These are phyloP conservation scores for Chaunax sp. DNA, from an alignment of 2,797 vertebrate genomes.

Conservation along the genomic window DNA sequence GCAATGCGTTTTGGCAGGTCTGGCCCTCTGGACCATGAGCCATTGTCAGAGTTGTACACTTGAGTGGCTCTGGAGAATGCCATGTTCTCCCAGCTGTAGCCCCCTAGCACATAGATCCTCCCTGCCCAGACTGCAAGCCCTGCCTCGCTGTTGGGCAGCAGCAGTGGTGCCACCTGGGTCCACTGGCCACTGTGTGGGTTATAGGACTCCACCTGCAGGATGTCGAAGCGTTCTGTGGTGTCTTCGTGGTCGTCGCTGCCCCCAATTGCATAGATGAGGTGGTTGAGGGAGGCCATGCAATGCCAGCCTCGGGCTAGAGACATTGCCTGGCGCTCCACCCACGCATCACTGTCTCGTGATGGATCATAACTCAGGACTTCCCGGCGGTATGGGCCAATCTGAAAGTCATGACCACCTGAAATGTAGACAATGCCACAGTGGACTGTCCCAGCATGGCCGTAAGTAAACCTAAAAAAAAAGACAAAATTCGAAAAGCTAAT, in stretches of 20 bases:
- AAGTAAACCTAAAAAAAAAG: conserved; percentile 86
- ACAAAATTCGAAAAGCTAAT: background rate
- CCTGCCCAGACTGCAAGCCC: conserved; percentile 89
- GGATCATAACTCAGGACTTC: conserved; percentile 92
- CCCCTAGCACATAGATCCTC: conserved; percentile 92
- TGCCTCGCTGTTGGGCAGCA: conserved; percentile 93
- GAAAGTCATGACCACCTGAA: conserved; percentile 94
- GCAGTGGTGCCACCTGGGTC: conserved; percentile 87
- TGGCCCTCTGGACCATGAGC: conserved; percentile 87
- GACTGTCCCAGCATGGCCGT: conserved; percentile 92
- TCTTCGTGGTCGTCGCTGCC: conserved; percentile 93
- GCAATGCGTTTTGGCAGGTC: conserved; percentile 92
- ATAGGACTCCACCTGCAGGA: conserved; percentile 92
- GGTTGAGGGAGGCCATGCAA: conserved; percentile 92
- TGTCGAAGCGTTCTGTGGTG: conserved; percentile 93
- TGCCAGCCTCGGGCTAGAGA: conserved; percentile 92
- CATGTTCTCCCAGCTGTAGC: conserved; percentile 96
- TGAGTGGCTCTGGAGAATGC: conserved; percentile 92
- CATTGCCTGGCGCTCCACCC: conserved; percentile 91
- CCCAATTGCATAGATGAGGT: conserved; percentile 91
- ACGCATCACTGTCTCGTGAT: conserved; percentile 73
- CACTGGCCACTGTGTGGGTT: conserved; percentile 91
- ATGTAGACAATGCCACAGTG: conserved; percentile 92
- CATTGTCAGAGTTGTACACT: conserved; percentile 88
- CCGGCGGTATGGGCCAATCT: conserved; percentile 92